Percentiles rank a stretch among this genome's conserved stretches.
Conservation (phyloP, 1,140 invertebrate genomes). For the Saccostrea echinata region DNA sequence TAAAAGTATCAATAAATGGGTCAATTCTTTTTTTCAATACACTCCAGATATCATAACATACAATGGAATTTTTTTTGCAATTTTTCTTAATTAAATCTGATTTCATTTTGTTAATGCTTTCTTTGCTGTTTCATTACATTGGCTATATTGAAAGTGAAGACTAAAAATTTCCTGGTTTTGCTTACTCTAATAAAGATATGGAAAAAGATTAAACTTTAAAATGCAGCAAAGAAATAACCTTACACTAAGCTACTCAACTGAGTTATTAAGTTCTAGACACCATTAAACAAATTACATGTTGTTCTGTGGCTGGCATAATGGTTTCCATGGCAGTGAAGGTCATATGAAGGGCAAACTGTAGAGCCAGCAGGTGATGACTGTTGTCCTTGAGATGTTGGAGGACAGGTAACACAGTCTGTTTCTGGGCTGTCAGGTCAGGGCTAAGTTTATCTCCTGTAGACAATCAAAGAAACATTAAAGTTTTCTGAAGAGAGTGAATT, state of each 20-base stretch:
- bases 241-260: no score
- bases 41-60: no score
- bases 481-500: no score
- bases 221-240: background rate
- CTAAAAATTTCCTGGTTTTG: background rate
- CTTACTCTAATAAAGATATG: background rate
- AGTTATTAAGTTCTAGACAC: no score
- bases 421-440: background rate
- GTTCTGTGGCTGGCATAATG: background rate
- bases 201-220: background rate
- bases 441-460: no score
- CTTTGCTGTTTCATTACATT: no score
- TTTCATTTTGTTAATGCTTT: no score
- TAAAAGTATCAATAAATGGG: background rate
- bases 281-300: background rate
- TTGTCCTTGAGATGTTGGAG: conserved; percentile 67
- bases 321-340: conserved; percentile 50
- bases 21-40: no score
- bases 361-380: conserved; percentile 65
- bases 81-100: no score
- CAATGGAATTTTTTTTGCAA: no score
- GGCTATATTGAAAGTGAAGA: background rate
- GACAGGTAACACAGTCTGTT: conserved; percentile 47
- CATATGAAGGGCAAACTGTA: conserved; percentile 60
- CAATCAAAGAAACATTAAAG: no score